Conservation (phyloP, 2,888 invertebrate species). For the Baronia brevicornis region DNA sequence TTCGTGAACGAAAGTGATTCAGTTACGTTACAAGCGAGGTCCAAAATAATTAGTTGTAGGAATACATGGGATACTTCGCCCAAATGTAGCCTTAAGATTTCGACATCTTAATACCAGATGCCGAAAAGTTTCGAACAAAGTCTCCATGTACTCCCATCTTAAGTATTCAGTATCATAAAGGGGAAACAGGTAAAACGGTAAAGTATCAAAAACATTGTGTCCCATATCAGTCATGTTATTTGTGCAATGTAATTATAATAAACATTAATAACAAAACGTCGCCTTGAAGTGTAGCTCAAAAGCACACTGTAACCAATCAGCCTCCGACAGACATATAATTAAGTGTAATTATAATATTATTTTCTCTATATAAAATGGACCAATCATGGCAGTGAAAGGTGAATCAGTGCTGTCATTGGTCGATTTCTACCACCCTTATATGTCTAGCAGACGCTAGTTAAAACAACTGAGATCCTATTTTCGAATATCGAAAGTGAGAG, state of each 20-base stretch:
- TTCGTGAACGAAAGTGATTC: constrained; percentile 48
- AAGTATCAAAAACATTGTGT: constrained; percentile 74
- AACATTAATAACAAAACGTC: constrained; percentile 59
- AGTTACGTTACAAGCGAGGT: constrained; percentile 53
- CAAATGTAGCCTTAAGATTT: constrained; percentile 5
- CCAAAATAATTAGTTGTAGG: constrained; percentile 39
- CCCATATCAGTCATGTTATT: constrained; percentile 72
- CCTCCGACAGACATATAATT: constrained; percentile 73
- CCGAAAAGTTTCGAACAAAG: constrained; percentile 23
- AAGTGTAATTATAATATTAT: constrained; percentile 56
- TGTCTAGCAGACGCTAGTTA: constrained; percentile 67
- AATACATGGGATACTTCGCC: constrained; percentile 13
- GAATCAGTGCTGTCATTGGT: constrained; percentile 71
- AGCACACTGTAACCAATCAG: constrained; percentile 62
- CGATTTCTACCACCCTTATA: constrained; percentile 65
- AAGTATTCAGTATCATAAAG: constrained; percentile 45
- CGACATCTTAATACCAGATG: too few relatives aligned
- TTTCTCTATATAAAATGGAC: constrained; percentile 67
- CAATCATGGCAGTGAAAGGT: constrained; percentile 71
- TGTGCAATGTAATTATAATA: constrained; percentile 67
- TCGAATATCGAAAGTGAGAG: constrained; percentile 31
- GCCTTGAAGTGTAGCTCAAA: constrained; percentile 75
- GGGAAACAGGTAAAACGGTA: constrained; percentile 64
- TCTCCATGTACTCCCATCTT: constrained; percentile 28
- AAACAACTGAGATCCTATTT: constrained; percentile 61